phyloP scores from a whole-genome alignment of 2,888 invertebrate species.

The Nezara viridula region DNA sequence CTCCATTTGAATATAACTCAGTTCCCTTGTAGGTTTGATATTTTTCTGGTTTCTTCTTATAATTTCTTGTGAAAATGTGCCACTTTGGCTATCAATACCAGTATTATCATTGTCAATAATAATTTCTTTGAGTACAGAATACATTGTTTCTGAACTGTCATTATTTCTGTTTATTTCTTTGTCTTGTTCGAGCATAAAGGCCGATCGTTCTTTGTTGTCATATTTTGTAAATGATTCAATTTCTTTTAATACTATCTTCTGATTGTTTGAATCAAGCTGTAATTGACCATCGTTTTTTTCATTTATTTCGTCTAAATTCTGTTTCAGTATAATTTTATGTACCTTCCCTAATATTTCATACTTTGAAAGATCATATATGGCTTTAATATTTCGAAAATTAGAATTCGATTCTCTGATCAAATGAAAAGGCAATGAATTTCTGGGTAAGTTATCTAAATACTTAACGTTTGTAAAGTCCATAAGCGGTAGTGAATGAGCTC shows the following conservation, averaged over 20 bases:
- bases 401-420: not conserved
- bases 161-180: not conserved
- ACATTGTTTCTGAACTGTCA: not conserved
- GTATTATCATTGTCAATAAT: not conserved
- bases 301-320: not conserved
- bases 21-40: not conserved
- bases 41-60: not conserved
- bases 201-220: not conserved
- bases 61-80: not conserved
- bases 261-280: not conserved
- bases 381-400: not conserved
- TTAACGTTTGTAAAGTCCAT: not conserved
- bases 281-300: not conserved
- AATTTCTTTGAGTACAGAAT: not conserved
- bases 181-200: not conserved
- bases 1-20: not conserved
- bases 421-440: not conserved
- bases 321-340: not conserved
- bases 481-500: not conserved
- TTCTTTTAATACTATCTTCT: not conserved
- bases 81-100: not conserved
- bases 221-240: not conserved
- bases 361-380: slow-evolving; percentile 4
- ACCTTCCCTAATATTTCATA: not conserved
- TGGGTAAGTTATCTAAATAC: not conserved